Evolutionary conservation across 1,140 invertebrate genomes (phyloP).

Genomic region (Tetraneura akinire): DNA sequence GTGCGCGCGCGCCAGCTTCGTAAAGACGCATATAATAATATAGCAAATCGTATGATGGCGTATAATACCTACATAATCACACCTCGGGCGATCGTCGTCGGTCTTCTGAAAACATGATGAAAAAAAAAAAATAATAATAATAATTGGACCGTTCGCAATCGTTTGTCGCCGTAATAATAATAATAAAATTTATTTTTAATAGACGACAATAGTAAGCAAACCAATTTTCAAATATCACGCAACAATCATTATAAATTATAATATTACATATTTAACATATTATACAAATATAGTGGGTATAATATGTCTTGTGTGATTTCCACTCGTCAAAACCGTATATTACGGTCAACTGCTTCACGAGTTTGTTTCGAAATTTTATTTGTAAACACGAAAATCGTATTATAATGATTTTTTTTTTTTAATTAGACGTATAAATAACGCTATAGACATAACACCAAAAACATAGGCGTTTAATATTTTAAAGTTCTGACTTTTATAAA

Average conservation of each 20-base stretch:
- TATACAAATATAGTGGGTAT: too few species aligned
- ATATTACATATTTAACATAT: too few species aligned
- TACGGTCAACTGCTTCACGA: neutral
- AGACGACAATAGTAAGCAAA: slow-evolving; percentile 18
- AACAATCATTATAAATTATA: neutral
- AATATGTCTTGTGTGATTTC: neutral
- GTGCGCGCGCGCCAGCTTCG: neutral
- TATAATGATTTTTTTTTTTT: neutral
- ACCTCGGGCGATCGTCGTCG: slow-evolving; percentile 22
- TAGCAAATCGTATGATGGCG: too few species aligned
- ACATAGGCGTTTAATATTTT: too few species aligned
- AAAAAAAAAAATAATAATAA: neutral
- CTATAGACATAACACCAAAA: too few species aligned
- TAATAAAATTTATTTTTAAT: slow-evolving; percentile 3
- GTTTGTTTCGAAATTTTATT: neutral
- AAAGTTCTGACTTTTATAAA: too few species aligned
- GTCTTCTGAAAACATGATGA: slow-evolving; percentile 4
- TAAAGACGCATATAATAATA: too few species aligned
- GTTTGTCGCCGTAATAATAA: slow-evolving; percentile 24
- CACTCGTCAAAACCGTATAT: neutral
- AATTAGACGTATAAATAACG: too few species aligned
- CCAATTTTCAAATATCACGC: slow-evolving; percentile 5
- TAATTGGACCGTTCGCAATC: neutral
- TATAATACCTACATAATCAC: neutral
- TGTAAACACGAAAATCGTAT: neutral